phyloP scores from a whole-genome alignment of 2,888 invertebrate species.

The Cryptophagus acutangulus region DNA sequence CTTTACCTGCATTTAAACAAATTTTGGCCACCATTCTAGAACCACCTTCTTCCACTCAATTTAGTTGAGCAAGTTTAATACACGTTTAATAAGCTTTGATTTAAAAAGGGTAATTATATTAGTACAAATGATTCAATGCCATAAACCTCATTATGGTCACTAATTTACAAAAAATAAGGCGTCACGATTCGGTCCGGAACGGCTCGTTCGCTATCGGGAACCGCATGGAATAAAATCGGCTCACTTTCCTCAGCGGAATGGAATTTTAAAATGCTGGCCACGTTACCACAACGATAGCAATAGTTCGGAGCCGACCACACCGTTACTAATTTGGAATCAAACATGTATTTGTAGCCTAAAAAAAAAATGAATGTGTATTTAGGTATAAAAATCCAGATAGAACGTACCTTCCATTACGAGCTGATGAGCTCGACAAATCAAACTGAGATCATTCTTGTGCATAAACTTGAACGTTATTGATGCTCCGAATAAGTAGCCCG shows the following conservation, averaged over 20 bases:
- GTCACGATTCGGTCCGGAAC: slow-evolving; percentile 90
- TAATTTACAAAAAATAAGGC: slow-evolving; percentile 87
- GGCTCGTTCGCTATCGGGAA: slow-evolving; percentile 90
- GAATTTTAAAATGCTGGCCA: slow-evolving; percentile 94
- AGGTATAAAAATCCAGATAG: neutral
- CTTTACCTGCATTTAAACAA: no score
- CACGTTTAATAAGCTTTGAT: no score
- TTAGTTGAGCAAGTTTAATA: no score
- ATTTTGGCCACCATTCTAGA: no score
- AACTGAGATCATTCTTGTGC: slow-evolving; percentile 82
- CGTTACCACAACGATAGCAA: slow-evolving; percentile 98
- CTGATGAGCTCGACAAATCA: slow-evolving; percentile 98
- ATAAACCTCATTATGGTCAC: slow-evolving; percentile 16
- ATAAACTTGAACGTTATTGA: slow-evolving; percentile 93
- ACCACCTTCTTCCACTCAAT: no score
- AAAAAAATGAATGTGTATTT: no score
- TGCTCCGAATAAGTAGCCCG: slow-evolving; percentile 96
- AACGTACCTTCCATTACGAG: slow-evolving; percentile 91
- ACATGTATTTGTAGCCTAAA: slow-evolving; percentile 96
- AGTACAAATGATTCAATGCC: no score
- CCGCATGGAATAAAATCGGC: slow-evolving; percentile 89
- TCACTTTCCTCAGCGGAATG: slow-evolving; percentile 69
- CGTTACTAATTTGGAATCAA: slow-evolving; percentile 92
- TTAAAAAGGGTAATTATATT: no score
- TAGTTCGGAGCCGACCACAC: slow-evolving; percentile 99